Evolutionary conservation across 2,797 vertebrate genomes (phyloP), one percentile per base, ranked within the genome.

Genomic region (Picus viridis): DNA sequence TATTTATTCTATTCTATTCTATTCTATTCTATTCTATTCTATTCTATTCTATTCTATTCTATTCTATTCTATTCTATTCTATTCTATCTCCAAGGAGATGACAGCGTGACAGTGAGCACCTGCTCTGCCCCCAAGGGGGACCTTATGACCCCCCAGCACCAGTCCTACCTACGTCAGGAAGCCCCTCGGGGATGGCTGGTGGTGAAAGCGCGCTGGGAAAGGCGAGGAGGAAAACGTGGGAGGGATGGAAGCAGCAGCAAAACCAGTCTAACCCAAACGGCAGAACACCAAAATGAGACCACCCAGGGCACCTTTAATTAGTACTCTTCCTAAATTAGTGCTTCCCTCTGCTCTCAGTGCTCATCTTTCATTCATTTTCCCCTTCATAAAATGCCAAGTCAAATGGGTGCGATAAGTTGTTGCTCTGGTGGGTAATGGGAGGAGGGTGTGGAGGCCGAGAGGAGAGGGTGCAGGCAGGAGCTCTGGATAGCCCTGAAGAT

Each of bases 241-340:
- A 92, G 87, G 89, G 90, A 83, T 13, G 76, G 76, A 92, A 91
- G 76, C 0, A 0, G 76, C 79, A 80, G 85, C 58, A 73, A 95
- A 96, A 93, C 85, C 79, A 63, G 89, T 77, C 85, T 89, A 79
- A 74, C 79, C 30, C 62, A 73, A 71, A 73, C 71, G 83, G 93
- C 85, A 83, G 59, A 68, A 67, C 0, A 4, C 87, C 88, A 80
- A 69, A 76, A 69, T 7, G 53, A 88, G 94, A 95, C 94, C 95
- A 94, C 94, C 93, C 95, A 94, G 92, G 70, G 81, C 3, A 62
- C 0, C 1, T 78, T 85, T 96, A 95, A 95, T 96, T 96, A 94
- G 86, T 63, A 22, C 61, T 88, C 92, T 88, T 70, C 84, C 34
- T 54, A 53, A 54, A 70, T 54, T 39, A 54, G 32, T 39, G 34